phyloP scores from a whole-genome alignment of 2,113 vertebrate genomes.

The Todiramphus saurophagus region DNA sequence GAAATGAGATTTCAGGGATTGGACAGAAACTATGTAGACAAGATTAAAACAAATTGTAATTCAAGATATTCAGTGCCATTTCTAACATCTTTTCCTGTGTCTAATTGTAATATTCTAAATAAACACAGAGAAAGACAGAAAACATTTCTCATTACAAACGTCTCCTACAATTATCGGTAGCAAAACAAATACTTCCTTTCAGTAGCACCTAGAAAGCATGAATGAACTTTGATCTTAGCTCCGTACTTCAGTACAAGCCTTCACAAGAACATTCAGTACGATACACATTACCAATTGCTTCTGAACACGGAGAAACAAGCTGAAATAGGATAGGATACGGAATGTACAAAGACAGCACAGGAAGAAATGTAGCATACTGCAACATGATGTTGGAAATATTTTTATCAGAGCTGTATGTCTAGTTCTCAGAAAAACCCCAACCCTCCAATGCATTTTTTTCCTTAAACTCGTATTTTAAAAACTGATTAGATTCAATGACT shows the following conservation, averaged over 20 bases:
- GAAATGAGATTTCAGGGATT: background rate
- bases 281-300: background rate
- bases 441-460: background rate
- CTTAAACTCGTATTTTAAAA: background rate
- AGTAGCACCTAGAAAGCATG: background rate
- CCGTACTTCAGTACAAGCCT: background rate
- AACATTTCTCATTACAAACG: background rate
- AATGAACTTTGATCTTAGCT: background rate
- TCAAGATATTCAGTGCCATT: background rate
- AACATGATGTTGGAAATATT: background rate
- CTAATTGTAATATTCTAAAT: background rate
- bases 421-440: background rate
- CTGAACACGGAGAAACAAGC: background rate
- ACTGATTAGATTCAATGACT: background rate
- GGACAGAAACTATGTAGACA: background rate
- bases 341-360: background rate
- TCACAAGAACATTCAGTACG: background rate
- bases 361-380: background rate
- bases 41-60: background rate
- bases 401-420: background rate
- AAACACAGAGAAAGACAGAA: background rate
- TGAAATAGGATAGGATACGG: background rate
- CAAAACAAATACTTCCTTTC: background rate
- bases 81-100: background rate
- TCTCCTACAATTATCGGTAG: background rate